Evolutionary conservation across 1,140 invertebrate genomes (phyloP), one percentile per base, ranked within the genome.

Genomic region (Ooceraea biroi): DNA sequence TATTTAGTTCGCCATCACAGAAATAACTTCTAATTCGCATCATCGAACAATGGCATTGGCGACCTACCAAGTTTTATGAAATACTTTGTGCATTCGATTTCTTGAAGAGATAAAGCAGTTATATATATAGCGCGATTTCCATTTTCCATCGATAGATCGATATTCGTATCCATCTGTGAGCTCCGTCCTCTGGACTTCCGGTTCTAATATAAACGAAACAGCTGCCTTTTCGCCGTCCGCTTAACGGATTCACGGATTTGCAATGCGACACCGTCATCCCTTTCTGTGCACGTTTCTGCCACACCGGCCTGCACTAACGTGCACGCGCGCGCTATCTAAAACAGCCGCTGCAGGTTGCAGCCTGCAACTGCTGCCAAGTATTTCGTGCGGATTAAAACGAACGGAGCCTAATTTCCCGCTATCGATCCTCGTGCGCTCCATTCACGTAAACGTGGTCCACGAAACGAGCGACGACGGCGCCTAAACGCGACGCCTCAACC

Each of bases 311-410:
- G 25, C 22, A 48, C 61, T 74, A 55, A 25, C 61, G 27, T 60
- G 30, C 22, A 36, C 60, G 60, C 69, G 46, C 61, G 27, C 74
- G 30, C 57, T 74, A 25, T 73, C 57, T 72, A 58, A 80, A 80
- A 71, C 50, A 58, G 52, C 65, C 50, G n/a, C 50, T 4, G 48
- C 36, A 22, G 68, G n/a, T n/a, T n/a, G n/a, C n/a, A n/a, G n/a
- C n/a, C n/a, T n/a, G n/a, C n/a, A n/a, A n/a, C 44, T 8, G 14
- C 17, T 61, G 78, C 69, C 78, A 82, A 82, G 55, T 61, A 61
- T 50, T 74, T 25, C n/a, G 44, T 14, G 12, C 36, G 5, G 57
- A 50, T 74, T 50, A 61, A 82, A 63, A 82, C 19, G 44, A 71
- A 58, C 36, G 25, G 12, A 46, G 25, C 12, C 36, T 57, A 57